Evolutionary conservation across 2,888 invertebrate species (phyloP).

Genomic region (Marasmarcha lunaedactyla): DNA sequence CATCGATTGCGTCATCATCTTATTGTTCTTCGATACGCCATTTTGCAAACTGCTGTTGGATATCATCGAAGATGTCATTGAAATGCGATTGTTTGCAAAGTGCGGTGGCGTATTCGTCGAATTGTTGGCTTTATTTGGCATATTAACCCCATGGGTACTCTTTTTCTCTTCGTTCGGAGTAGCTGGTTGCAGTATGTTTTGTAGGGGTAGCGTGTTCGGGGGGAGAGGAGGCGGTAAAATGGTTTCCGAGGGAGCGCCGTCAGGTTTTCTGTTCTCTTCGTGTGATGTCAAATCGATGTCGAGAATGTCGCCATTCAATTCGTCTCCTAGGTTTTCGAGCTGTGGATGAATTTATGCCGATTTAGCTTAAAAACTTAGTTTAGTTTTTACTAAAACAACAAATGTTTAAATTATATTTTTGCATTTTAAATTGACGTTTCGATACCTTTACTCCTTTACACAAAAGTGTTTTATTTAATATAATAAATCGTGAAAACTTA

Average conservation of each 20-base stretch:
- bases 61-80: slow-evolving; percentile 13
- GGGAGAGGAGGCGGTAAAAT: slow-evolving; percentile 46
- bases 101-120: too few species aligned
- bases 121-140: too few species aligned
- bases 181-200: slow-evolving; percentile 30
- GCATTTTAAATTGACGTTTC: too few species aligned
- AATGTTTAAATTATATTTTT: too few species aligned
- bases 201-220: slow-evolving; percentile 34
- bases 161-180: slow-evolving; percentile 19
- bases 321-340: slow-evolving; percentile 56
- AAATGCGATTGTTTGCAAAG: background rate
- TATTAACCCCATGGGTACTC: too few species aligned
- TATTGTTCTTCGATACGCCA: slow-evolving; percentile 6
- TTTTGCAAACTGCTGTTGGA: slow-evolving; percentile 8
- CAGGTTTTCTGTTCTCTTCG: slow-evolving; percentile 51
- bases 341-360: too few species aligned
- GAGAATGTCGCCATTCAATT: slow-evolving; percentile 36
- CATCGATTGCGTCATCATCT: too few species aligned
- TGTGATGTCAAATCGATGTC: slow-evolving; percentile 19
- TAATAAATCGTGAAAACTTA: too few species aligned
- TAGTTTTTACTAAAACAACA: too few species aligned
- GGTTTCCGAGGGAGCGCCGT: slow-evolving; percentile 55
- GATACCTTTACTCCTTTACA: too few species aligned
- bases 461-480: too few species aligned
- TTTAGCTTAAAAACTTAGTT: too few species aligned